phyloP scores from a whole-genome alignment of 2,888 invertebrate species.

The Andricus quercusramuli region DNA sequence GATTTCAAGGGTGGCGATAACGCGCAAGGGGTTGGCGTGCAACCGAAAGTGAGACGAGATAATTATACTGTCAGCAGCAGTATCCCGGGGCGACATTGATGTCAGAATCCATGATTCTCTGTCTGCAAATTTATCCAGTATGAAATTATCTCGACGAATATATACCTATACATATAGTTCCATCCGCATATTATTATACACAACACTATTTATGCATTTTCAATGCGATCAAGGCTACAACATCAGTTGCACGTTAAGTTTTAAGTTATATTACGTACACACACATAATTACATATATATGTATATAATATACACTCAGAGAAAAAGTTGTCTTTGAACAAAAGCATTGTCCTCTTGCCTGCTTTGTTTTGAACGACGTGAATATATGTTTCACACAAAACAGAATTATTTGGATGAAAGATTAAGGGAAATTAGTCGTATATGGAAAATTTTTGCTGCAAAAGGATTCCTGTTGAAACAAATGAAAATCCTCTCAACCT shows the following conservation, averaged over 20 bases:
- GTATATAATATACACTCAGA: too few relatives aligned
- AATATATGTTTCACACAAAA: too few relatives aligned
- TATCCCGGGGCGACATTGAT: slow-evolving; percentile 62
- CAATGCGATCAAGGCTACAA: not conserved
- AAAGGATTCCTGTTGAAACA: too few relatives aligned
- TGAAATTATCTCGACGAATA: not conserved
- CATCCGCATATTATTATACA: not conserved
- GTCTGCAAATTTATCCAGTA: slow-evolving; percentile 14
- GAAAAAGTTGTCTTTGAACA: too few relatives aligned
- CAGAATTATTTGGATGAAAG: too few relatives aligned
- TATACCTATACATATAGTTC: not conserved
- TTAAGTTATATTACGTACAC: too few relatives aligned
- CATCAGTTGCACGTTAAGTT: not conserved
- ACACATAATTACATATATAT: too few relatives aligned
- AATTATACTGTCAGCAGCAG: slow-evolving; percentile 75
- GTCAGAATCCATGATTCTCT: slow-evolving; percentile 47
- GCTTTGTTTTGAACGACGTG: too few relatives aligned
- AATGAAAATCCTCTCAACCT: too few relatives aligned
- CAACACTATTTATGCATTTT: not conserved
- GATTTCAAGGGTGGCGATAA: slow-evolving; percentile 32
- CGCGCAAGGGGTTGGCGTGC: slow-evolving; percentile 55
- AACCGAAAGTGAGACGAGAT: slow-evolving; percentile 70
- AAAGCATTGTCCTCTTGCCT: too few relatives aligned
- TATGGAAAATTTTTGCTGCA: too few relatives aligned
- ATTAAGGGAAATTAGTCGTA: too few relatives aligned